Conservation (phyloP, 2,113 vertebrate genomes). For the Carlito syrichta region DNA sequence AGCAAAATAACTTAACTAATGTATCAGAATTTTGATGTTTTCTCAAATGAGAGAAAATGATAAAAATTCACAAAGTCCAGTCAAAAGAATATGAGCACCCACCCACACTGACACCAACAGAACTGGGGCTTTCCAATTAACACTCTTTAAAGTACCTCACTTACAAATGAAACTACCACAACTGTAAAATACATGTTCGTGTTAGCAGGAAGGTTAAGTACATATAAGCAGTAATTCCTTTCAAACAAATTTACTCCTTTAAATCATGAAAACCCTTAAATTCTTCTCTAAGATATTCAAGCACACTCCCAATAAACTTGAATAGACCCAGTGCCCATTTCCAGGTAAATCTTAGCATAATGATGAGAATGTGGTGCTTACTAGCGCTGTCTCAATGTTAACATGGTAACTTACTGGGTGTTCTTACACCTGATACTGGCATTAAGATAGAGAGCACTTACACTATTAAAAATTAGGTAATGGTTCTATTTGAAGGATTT, state of each 20-base stretch:
- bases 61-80: too few relatives aligned
- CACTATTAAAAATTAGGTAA: not conserved
- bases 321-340: not conserved
- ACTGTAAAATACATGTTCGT: not conserved
- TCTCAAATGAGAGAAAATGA: not conserved
- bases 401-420: not conserved
- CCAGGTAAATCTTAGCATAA: not conserved
- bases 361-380: not conserved
- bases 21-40: not conserved
- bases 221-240: not conserved
- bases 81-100: not conserved
- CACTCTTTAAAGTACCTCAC: not conserved
- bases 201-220: not conserved
- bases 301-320: not conserved
- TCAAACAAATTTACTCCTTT: conserved; percentile 22
- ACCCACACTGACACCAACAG: not conserved
- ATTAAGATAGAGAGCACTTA: not conserved
- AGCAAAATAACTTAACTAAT: not conserved
- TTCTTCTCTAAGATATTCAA: not conserved
- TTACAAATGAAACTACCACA: not conserved
- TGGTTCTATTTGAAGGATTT: not conserved
- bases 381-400: not conserved
- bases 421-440: not conserved
- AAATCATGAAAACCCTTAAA: conserved; percentile 18
- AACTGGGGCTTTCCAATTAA: not conserved